These are phyloP conservation scores for Bombyx huttoni DNA, from an alignment of 2,888 invertebrate species.

Conservation along the genomic window DNA sequence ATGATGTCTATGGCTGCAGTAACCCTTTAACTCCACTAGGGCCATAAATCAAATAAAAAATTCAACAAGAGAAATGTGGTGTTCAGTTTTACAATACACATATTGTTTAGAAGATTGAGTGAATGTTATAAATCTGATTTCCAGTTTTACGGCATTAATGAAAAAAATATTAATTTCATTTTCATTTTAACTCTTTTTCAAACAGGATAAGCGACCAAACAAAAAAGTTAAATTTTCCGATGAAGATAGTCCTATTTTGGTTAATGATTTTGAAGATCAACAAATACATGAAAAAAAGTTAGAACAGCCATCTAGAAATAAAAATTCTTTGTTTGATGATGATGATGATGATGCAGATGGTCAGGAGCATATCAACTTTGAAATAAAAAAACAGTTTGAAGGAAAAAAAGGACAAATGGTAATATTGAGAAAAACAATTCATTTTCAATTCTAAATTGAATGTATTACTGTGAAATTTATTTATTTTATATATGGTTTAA, in stretches of 20 bases:
- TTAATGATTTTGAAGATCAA: slow-evolving; percentile 7
- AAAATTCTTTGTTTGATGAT: slow-evolving; percentile 54
- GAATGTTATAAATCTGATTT: no score
- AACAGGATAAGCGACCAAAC: slow-evolving; percentile 64
- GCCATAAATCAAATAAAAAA: no score
- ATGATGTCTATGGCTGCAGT: no score
- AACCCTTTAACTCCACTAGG: no score
- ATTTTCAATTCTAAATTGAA: slow-evolving; percentile 1
- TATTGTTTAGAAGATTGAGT: no score
- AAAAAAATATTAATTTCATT: not conserved
- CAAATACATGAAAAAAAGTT: slow-evolving; percentile 7
- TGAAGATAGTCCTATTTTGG: slow-evolving; percentile 22
- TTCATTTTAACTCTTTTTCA: not conserved
- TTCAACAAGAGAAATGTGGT: not conserved
- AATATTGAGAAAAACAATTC: slow-evolving; percentile 1
- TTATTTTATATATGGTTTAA: no score
- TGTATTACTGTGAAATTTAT: not conserved
- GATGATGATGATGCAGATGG: slow-evolving; percentile 61
- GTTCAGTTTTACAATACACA: not conserved
- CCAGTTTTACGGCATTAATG: no score
- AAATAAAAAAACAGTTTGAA: slow-evolving; percentile 77
- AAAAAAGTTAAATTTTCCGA: slow-evolving; percentile 78
- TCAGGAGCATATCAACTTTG: slow-evolving; percentile 69
- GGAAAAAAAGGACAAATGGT: slow-evolving; percentile 76
- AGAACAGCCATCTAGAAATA: slow-evolving; percentile 7